phyloP scores from a whole-genome alignment of 2,888 invertebrate genomes.

The Diarsia rubi region DNA sequence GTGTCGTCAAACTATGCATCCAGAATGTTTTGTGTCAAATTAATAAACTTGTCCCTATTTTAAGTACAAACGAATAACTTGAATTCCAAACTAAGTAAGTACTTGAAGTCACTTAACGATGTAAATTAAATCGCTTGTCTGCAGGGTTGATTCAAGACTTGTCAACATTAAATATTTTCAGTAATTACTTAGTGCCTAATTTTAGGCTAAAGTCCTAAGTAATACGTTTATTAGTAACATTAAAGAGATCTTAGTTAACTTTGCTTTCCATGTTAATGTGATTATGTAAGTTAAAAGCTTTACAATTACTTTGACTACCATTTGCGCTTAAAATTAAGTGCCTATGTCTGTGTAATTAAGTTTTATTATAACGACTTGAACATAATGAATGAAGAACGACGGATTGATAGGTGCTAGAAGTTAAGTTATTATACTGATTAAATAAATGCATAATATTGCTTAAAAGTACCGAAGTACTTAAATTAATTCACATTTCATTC shows the following conservation, averaged over 20 bases:
- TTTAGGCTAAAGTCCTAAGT: constrained; percentile 4
- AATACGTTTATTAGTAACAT: not conserved
- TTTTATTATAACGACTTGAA: not conserved
- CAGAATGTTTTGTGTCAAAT: no score
- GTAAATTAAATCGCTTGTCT: not conserved
- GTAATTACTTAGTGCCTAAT: constrained; percentile 35
- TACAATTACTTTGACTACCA: constrained; percentile 7
- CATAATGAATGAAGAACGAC: not conserved
- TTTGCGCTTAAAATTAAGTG: constrained; percentile 9
- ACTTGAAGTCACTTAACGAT: not conserved
- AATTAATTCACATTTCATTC: not conserved
- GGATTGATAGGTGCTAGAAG: not conserved
- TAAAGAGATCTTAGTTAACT: not conserved
- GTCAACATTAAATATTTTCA: constrained; percentile 13
- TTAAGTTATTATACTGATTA: not conserved
- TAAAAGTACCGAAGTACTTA: no score
- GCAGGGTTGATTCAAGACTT: constrained; percentile 3
- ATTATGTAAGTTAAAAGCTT: constrained; percentile 18
- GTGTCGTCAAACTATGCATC: no score
- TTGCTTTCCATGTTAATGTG: constrained; percentile 16
- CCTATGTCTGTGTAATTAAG: not conserved
- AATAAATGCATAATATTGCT: no score
- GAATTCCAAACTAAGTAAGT: not conserved
- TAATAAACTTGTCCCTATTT: no score
- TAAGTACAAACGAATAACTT: not conserved